Base-by-base conservation (phyloP, 2,113 vertebrate genomes). In the Pyxicephalus adspersus region DNA sequence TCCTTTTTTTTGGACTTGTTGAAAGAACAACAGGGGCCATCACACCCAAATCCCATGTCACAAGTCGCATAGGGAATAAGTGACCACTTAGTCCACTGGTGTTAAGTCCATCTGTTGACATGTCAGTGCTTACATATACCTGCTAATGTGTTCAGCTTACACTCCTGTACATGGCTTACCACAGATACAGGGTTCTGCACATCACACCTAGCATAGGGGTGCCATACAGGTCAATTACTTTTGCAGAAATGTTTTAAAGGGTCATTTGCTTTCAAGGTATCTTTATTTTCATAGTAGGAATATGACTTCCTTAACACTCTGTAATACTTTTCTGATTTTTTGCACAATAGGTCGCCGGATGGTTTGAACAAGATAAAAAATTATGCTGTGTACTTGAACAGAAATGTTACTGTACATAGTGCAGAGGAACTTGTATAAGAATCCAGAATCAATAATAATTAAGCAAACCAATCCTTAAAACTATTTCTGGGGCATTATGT, bases 51-150 rank as follows among this genome's bases (percentile, higher is more conserved):
- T 25, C 4, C 51, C 13, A n/a, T 57, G 6, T 50, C 23, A 70
- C 65, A 61, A 57, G 70, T 68, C 26, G 50, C 57, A 63, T 45
- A 38, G 57, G 38, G 66, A 68, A 60, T 19, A 63, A 71, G 63
- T 71, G 55, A 50, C 67, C 66, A 80, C 58, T 50, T 60, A 38
- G 25, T 38, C 55, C 66, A 26, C 57, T 51, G 66, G 77, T 71
- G 77, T 51, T 57, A 80, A 19, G 77, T 38, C 77, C 66, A 80
- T 71, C 54, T 80, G 77, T 61, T 70, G 31, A 25, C 66, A 68
- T 68, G 77, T 68, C 54, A 79, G 26, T 58, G 54, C 22, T 54
- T 80, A 22, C 57, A 71, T 80, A 63, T 78, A 52, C 25, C 34
- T 78, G 50, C 26, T 64, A 38, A 64, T 67, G 52, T 52, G 15